Conservation (phyloP, 2,113 vertebrate species). For the Fregata magnificens region DNA sequence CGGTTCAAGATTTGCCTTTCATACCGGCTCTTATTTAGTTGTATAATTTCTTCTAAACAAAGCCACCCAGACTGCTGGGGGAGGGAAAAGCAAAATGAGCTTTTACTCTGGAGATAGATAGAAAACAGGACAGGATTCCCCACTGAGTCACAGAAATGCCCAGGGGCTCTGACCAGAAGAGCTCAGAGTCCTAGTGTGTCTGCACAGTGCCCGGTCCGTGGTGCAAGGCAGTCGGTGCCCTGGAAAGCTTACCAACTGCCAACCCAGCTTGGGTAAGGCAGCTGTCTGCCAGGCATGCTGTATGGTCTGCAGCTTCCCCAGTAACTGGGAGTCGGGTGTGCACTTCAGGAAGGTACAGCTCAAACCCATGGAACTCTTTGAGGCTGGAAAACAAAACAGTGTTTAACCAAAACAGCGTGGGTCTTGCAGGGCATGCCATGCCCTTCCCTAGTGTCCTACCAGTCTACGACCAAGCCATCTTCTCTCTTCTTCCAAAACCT, state of each 20-base stretch:
- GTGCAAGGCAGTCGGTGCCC: not conserved
- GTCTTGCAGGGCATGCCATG: not conserved
- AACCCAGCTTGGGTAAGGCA: not conserved
- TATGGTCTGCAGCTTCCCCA: not conserved
- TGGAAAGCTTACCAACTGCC: not conserved
- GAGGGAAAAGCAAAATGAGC: not conserved
- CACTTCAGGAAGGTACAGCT: not conserved
- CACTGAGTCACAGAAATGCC: not conserved
- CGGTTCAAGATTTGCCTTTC: not conserved
- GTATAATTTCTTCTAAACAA: not conserved
- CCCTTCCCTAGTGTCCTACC: not conserved
- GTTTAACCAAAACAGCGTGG: not conserved
- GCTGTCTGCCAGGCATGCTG: not conserved
- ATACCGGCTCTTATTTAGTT: not conserved
- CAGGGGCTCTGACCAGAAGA: not conserved
- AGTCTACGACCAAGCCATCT: not conserved
- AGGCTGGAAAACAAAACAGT: not conserved
- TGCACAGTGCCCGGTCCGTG: accelerated
- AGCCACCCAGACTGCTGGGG: not conserved
- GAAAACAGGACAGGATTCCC: not conserved
- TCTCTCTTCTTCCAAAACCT: not conserved
- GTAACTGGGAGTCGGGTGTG: not conserved
- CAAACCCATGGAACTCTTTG: not conserved
- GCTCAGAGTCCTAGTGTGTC: not conserved
- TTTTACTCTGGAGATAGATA: not conserved